These are phyloP conservation scores for Chrysocyon brachyurus DNA, from an alignment of 2,797 vertebrate species.

Conservation along the genomic window DNA sequence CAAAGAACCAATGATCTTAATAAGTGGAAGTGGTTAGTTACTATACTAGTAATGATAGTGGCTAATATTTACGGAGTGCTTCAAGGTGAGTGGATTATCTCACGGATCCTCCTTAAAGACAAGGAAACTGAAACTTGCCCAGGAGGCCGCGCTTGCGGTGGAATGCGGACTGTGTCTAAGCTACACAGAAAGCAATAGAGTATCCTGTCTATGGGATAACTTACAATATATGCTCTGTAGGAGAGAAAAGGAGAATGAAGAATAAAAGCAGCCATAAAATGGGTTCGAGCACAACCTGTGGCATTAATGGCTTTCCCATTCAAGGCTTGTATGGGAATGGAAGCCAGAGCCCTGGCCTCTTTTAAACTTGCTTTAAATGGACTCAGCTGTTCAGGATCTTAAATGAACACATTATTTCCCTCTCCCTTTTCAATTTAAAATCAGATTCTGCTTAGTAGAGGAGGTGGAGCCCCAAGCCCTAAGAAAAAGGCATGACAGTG, in stretches of 20 bases:
- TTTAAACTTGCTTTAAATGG: not conserved
- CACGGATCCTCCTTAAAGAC: slow-evolving; percentile 16
- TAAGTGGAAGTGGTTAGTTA: slow-evolving; percentile 20
- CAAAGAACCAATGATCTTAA: slow-evolving; percentile 19
- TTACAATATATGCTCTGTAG: not conserved
- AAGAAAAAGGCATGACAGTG: not conserved
- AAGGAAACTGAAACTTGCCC: not conserved
- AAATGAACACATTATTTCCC: not conserved
- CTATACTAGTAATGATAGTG: not conserved
- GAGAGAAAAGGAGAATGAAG: not conserved
- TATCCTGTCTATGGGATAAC: not conserved
- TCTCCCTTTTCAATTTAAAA: not conserved
- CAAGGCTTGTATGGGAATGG: not conserved
- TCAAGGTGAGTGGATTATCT: not conserved
- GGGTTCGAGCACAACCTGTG: not conserved
- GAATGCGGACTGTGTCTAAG: not conserved
- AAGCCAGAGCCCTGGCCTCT: not conserved
- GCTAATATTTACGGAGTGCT: not conserved
- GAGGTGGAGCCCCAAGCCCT: not conserved
- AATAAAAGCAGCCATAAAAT: not conserved
- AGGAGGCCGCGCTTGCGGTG: not conserved
- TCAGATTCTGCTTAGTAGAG: not conserved
- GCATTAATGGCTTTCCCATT: not conserved
- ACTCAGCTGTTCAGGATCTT: not conserved
- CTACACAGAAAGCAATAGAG: not conserved